phyloP scores from a whole-genome alignment of 2,113 vertebrate species.

The Xyrauchen texanus region DNA sequence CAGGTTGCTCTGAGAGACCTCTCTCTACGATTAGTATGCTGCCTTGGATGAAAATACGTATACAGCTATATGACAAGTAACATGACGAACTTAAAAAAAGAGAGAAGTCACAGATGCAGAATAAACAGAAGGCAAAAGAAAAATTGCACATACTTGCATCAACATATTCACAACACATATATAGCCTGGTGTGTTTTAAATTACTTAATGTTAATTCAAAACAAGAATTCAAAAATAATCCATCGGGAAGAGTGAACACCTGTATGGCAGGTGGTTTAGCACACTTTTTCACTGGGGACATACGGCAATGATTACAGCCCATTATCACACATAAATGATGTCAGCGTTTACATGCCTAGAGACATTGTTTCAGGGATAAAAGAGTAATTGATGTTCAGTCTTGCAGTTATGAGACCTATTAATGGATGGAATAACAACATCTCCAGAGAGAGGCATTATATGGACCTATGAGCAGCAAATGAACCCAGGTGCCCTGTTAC shows the following conservation, averaged over 20 bases:
- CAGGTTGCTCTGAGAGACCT: not conserved
- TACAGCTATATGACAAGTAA: not conserved
- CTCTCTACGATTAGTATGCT: not conserved
- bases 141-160: not conserved
- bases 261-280: not conserved
- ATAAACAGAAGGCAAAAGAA: not conserved
- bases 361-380: not conserved
- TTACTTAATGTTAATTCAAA: too few species aligned
- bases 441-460: slow-evolving; percentile 1
- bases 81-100: not conserved
- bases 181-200: too few species aligned
- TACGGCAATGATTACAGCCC: slow-evolving; percentile 10
- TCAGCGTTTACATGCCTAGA: not conserved
- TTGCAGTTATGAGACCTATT: slow-evolving; percentile 9
- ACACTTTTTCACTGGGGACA: not conserved
- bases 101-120: not conserved
- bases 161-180: too few species aligned
- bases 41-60: not conserved
- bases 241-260: not conserved
- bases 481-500: not conserved
- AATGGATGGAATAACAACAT: not conserved
- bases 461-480: slow-evolving; percentile 1
- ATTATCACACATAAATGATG: slow-evolving; percentile 2
- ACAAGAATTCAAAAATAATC: too few species aligned
- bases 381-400: not conserved